Conservation (phyloP, 2,888 invertebrate species). For the Antheraea yamamai region DNA sequence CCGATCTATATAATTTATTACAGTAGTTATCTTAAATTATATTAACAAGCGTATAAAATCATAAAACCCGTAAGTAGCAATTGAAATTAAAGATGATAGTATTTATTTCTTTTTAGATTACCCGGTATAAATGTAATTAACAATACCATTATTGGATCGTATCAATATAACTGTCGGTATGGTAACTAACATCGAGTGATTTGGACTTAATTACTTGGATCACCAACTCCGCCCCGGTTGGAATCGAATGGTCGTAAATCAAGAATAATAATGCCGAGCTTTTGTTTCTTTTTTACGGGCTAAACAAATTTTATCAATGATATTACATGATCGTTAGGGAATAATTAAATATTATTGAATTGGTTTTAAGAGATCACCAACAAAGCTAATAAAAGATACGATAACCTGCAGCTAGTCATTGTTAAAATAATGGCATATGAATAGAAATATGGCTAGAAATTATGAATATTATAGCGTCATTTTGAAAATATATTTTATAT, state of each 20-base stretch:
- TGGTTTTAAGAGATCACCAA: conserved; percentile 42
- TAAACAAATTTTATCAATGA: conserved; percentile 76
- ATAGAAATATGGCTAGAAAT: not conserved
- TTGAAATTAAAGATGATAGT: conserved; percentile 48
- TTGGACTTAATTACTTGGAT: conserved; percentile 73
- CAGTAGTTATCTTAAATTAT: conserved; percentile 46
- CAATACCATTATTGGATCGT: conserved; percentile 60
- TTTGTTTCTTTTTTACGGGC: conserved; percentile 62
- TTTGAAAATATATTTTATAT: not conserved
- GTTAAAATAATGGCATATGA: not conserved
- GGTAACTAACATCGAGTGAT: conserved; percentile 62
- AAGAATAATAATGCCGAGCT: conserved; percentile 66
- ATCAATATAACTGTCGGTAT: conserved; percentile 62
- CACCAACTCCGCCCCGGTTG: conserved; percentile 64
- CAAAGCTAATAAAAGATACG: conserved; percentile 21
- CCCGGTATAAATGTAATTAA: conserved; percentile 60
- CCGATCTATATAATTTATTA: conserved; percentile 47
- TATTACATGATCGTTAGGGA: conserved; percentile 75
- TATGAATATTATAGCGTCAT: not conserved
- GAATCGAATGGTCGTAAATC: conserved; percentile 67
- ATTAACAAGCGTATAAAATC: conserved; percentile 41
- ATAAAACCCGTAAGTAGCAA: conserved; percentile 48
- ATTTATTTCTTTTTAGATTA: conserved; percentile 49
- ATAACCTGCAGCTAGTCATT: not conserved
- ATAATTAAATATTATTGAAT: conserved; percentile 61